Evolutionary conservation across 1,140 invertebrate genomes (phyloP).

Genomic region (Orius insidiosus): DNA sequence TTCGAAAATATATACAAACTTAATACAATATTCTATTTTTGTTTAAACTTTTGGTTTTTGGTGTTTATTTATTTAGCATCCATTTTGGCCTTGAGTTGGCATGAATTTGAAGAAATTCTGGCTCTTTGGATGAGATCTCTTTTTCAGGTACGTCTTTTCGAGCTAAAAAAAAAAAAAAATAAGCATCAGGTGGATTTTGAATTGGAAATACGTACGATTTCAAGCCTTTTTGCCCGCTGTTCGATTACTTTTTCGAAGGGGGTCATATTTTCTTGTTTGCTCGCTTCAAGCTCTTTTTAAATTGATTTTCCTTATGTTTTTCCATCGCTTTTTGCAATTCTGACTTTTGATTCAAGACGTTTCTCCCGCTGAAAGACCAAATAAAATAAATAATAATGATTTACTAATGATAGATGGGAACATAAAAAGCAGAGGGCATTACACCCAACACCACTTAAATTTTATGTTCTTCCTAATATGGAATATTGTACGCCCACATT

Average conservation of each 20-base stretch:
- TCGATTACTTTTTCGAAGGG: slow-evolving; percentile 41
- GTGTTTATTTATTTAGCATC: slow-evolving; percentile 21
- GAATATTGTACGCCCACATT: too few species aligned
- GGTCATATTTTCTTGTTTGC: slow-evolving; percentile 31
- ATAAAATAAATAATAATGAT: too few species aligned
- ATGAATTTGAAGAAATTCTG: slow-evolving; percentile 30
- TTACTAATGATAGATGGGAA: too few species aligned
- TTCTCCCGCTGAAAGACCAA: slow-evolving; percentile 73
- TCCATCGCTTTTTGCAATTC: slow-evolving; percentile 72
- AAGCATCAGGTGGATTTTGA: neutral
- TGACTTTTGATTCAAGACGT: slow-evolving; percentile 75
- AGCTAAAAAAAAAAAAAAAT: slow-evolving; percentile 18
- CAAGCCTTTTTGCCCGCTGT: slow-evolving; percentile 36
- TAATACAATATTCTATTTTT: too few species aligned
- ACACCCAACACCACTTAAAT: too few species aligned
- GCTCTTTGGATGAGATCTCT: slow-evolving; percentile 20
- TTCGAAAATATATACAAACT: too few species aligned
- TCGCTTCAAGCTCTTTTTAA: slow-evolving; percentile 44
- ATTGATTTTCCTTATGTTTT: slow-evolving; percentile 62
- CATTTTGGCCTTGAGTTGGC: slow-evolving; percentile 28
- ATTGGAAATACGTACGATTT: slow-evolving; percentile 26
- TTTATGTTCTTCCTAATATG: too few species aligned
- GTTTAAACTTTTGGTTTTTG: too few species aligned
- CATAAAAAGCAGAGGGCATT: too few species aligned
- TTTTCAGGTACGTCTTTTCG: slow-evolving; percentile 20